phyloP scores from a whole-genome alignment of 2,888 invertebrate genomes.

The Oeneis ivallda region DNA sequence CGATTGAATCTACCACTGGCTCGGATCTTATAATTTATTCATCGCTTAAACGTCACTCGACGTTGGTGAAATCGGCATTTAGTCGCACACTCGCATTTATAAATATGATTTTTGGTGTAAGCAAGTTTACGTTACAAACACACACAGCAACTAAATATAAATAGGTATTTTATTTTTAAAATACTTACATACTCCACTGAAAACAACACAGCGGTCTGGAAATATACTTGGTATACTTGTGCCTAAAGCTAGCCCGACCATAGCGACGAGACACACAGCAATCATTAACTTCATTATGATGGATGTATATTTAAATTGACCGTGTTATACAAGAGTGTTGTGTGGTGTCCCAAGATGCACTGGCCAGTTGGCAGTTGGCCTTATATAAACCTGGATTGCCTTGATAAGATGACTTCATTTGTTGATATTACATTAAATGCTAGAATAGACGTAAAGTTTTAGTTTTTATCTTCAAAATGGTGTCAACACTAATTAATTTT shows the following conservation, averaged over 20 bases:
- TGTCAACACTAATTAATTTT: too few relatives aligned
- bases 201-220: conserved; percentile 14
- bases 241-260: conserved; percentile 6
- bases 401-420: neutral
- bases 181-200: conserved; percentile 15
- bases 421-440: neutral
- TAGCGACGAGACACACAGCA: conserved; percentile 17
- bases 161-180: neutral
- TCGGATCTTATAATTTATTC: too few relatives aligned
- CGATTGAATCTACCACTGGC: too few relatives aligned
- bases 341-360: neutral
- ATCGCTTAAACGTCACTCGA: too few relatives aligned
- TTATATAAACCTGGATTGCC: neutral
- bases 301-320: neutral
- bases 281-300: conserved; percentile 11
- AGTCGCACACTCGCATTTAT: too few relatives aligned
- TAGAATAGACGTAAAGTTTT: too few relatives aligned
- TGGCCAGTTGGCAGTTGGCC: neutral
- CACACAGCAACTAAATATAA: too few relatives aligned
- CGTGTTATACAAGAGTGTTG: neutral
- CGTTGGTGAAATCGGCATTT: too few relatives aligned
- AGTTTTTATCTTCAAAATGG: too few relatives aligned
- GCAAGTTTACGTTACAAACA: too few relatives aligned
- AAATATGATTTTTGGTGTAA: too few relatives aligned
- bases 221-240: neutral